phyloP scores from a whole-genome alignment of 2,888 invertebrate species.

The Ptilodon capucinus region DNA sequence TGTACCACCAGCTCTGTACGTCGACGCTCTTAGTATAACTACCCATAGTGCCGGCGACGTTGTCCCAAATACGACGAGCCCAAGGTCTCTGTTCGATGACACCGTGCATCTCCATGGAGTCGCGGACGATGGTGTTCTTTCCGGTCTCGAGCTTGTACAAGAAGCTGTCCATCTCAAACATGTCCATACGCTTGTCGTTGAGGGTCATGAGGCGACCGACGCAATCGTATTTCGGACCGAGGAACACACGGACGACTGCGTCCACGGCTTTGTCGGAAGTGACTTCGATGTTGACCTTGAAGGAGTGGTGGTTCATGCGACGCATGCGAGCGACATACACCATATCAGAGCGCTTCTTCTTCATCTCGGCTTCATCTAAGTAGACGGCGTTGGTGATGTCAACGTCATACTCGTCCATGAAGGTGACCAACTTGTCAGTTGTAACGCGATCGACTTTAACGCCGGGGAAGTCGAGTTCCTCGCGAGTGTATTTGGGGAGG shows the following conservation, averaged over 20 bases:
- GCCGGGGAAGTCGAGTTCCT: slow-evolving; percentile 84
- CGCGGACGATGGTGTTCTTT: slow-evolving; percentile 86
- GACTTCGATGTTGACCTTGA: slow-evolving; percentile 82
- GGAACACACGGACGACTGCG: slow-evolving; percentile 85
- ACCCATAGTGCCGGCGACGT: slow-evolving; percentile 51
- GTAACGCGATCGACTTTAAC: slow-evolving; percentile 83
- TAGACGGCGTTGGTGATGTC: slow-evolving; percentile 85
- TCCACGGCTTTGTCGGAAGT: slow-evolving; percentile 81
- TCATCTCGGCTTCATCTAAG: slow-evolving; percentile 71
- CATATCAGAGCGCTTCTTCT: slow-evolving; percentile 74
- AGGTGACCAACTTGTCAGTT: slow-evolving; percentile 86
- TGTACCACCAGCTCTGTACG: slow-evolving; percentile 81
- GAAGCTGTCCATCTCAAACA: slow-evolving; percentile 81
- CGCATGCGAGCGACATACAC: slow-evolving; percentile 81
- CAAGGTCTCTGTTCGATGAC: slow-evolving; percentile 83
- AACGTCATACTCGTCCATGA: slow-evolving; percentile 86
- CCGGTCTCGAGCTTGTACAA: slow-evolving; percentile 84
- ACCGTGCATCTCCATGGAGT: slow-evolving; percentile 85
- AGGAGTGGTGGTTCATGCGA: slow-evolving; percentile 86
- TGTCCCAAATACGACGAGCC: slow-evolving; percentile 58
- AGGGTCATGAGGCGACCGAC: slow-evolving; percentile 80
- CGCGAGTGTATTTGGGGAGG: slow-evolving; percentile 82
- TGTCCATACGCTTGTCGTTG: slow-evolving; percentile 69
- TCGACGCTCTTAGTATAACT: slow-evolving; percentile 78
- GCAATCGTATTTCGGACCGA: slow-evolving; percentile 88